Percentiles rank a stretch among this genome's conserved stretches.
phyloP scores from a whole-genome alignment of 2,888 invertebrate genomes.

The Electrophaes corylata region DNA sequence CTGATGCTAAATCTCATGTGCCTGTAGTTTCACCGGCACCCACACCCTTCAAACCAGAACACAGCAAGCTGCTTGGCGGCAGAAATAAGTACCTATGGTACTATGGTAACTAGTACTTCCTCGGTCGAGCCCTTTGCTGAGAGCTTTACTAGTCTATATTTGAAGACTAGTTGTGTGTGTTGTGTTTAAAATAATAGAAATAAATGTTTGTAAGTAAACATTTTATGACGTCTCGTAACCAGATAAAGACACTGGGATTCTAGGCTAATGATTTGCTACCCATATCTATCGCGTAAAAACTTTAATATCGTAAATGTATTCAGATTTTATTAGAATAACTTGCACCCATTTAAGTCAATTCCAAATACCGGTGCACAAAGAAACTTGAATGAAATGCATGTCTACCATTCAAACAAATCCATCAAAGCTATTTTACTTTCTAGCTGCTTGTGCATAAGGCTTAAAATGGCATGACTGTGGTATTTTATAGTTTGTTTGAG shows the following conservation, averaged over 20 bases:
- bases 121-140: too few species aligned
- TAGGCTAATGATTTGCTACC: slow-evolving; percentile 1
- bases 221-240: not conserved
- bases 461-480: slow-evolving; percentile 32
- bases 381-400: slow-evolving; percentile 75
- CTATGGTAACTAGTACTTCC: too few species aligned
- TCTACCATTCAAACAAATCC: slow-evolving; percentile 59
- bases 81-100: too few species aligned
- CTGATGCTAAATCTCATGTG: too few species aligned
- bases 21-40: too few species aligned
- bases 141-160: too few species aligned
- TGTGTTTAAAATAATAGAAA: too few species aligned
- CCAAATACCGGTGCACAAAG: slow-evolving; percentile 65
- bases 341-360: slow-evolving; percentile 60
- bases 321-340: slow-evolving; percentile 38
- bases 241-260: not conserved
- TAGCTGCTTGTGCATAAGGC: slow-evolving; percentile 34
- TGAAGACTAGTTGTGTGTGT: too few species aligned
- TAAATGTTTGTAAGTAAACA: too few species aligned
- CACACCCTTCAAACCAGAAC: too few species aligned
- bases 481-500: slow-evolving; percentile 50
- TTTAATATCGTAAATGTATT: slow-evolving; percentile 42
- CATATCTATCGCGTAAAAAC: slow-evolving; percentile 28
- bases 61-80: too few species aligned
- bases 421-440: slow-evolving; percentile 41